These are phyloP conservation scores for Columba guinea DNA, from an alignment of 2,797 vertebrate genomes.

Conservation along the genomic window DNA sequence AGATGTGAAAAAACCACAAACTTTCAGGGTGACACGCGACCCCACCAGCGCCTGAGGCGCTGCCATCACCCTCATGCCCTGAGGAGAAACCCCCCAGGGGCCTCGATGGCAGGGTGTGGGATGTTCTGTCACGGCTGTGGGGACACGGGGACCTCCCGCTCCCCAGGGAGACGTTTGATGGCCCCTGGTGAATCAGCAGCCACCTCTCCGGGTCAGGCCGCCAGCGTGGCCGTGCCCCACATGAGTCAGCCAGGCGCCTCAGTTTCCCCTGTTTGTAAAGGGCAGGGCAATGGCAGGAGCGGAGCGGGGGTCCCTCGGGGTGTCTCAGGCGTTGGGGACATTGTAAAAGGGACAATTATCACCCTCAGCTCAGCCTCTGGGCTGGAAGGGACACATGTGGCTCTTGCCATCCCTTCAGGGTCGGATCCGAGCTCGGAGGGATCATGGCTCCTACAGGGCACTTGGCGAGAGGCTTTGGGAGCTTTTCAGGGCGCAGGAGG, in stretches of 20 bases:
- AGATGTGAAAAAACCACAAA: accelerated
- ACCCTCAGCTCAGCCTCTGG: neutral
- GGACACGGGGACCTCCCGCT: accelerated
- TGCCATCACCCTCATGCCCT: neutral
- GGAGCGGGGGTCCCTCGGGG: neutral
- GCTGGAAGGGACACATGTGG: too few relatives aligned
- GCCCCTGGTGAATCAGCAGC: neutral
- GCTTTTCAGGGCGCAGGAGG: accelerated
- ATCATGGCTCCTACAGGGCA: neutral
- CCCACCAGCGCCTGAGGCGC: accelerated
- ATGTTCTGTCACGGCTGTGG: accelerated
- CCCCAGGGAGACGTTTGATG: accelerated
- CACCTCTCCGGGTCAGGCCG: accelerated
- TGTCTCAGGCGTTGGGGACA: neutral
- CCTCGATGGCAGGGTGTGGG: neutral
- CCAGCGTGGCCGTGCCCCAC: neutral
- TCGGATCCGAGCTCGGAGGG: accelerated
- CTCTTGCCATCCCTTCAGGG: accelerated
- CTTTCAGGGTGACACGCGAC: neutral
- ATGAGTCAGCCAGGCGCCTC: neutral
- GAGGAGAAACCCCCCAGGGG: neutral
- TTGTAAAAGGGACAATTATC: accelerated
- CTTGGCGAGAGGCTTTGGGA: neutral
- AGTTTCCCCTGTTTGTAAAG: neutral
- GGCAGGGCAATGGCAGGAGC: neutral